Evolutionary conservation across 2,113 vertebrate species (phyloP), one percentile per base, ranked within the genome.

Genomic region (Pandion haliaetus): DNA sequence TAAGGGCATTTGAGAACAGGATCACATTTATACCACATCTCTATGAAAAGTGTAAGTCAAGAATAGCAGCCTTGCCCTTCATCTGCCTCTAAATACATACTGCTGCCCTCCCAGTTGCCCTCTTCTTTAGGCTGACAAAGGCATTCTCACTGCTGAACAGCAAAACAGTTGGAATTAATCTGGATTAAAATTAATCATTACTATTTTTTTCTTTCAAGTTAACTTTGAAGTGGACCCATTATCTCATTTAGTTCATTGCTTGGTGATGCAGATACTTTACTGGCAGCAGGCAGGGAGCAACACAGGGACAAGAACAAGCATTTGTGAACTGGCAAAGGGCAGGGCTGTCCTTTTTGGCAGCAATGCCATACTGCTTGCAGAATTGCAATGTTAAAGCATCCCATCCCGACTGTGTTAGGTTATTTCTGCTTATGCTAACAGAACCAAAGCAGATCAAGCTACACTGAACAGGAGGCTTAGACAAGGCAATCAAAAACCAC

Each of bases 231-330:
- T 62, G n/a, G 86, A 42, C 26, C 16, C 38, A 15, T 77, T 77
- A 58, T 45, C 52, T 25, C 49, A 17, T 74, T 82, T 63, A 71
- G 52, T 18, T 90, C 50, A 42, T 70, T 54, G 76, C 65, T 74
- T 91, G 89, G 83, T 32, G 3, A 20, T 32, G 72, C 23, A 54
- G 63, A 82, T 90, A 90, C 84, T 94, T 89, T 1, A 25, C 63
- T 93, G 93, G 91, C 83, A 94, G 72, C 80, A 89, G 86, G 47
- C 80, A 78, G 72, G 59, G 83, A 94, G 72, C 83, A 92, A 50
- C 26, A 42, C 14, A 17, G 70, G 93, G 95, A 81, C 55, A 74
- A 81, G 76, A 70, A 57, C 36, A 82, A 85, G 38, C 42, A 4
- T 57, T 73, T 83, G 86, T 59, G 67, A 90, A 54, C 25, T 49